phyloP scores from a whole-genome alignment of 2,113 vertebrate species.

The Pipra filicauda region DNA sequence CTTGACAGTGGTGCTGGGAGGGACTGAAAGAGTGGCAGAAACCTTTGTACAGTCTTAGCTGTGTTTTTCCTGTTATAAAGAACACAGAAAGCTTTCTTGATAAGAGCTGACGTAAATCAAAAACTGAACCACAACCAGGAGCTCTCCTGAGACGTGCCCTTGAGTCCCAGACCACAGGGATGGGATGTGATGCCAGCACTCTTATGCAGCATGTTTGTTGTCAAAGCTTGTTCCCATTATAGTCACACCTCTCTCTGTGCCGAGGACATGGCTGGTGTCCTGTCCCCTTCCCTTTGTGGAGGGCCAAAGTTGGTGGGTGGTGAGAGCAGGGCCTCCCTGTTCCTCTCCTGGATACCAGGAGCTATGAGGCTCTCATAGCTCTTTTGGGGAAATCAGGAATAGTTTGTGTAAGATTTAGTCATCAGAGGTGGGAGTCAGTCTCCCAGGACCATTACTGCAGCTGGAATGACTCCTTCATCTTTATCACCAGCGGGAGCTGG shows the following conservation, averaged over 20 bases:
- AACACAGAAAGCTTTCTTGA: background rate
- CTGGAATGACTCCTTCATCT: background rate
- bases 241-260: background rate
- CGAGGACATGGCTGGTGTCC: accelerated
- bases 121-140: background rate
- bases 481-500: background rate
- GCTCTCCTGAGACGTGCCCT: background rate
- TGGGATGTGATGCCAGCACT: background rate
- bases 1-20: accelerated
- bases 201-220: background rate
- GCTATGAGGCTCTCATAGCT: background rate
- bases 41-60: background rate
- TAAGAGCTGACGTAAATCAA: background rate
- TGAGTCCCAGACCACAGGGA: background rate
- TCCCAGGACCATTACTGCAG: background rate
- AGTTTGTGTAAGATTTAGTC: background rate
- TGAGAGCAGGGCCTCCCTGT: accelerated
- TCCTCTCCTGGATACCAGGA: background rate
- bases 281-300: background rate
- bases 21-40: background rate
- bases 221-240: background rate
- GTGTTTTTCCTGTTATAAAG: background rate
- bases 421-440: background rate
- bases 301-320: background rate
- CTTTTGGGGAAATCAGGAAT: background rate